These are phyloP conservation scores for Aspidapion aeneum DNA, from an alignment of 2,888 invertebrate species.

Conservation along the genomic window DNA sequence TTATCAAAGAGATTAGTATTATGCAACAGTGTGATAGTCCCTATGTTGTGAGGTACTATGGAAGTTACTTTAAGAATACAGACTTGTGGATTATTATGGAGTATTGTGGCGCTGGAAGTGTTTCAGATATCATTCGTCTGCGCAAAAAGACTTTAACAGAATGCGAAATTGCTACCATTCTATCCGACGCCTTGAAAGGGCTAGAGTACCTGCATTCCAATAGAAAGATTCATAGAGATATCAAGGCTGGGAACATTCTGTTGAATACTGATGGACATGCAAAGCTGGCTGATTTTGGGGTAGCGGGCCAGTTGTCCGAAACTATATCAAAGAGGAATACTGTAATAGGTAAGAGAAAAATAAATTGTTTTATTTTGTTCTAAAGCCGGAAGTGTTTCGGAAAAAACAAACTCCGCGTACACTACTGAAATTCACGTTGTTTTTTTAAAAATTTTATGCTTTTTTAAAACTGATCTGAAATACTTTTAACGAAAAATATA, in stretches of 20 bases:
- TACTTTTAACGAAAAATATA: no score
- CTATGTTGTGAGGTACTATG: slow-evolving; percentile 99
- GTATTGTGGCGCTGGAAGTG: slow-evolving; percentile 98
- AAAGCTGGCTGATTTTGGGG: slow-evolving; percentile 99
- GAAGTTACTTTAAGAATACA: slow-evolving; percentile 98
- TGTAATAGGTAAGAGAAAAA: slow-evolving; percentile 50
- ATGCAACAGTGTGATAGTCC: slow-evolving; percentile 99
- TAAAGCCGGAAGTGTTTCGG: no score
- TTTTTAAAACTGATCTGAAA: no score
- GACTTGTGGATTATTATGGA: slow-evolving; percentile 99
- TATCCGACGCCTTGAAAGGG: slow-evolving; percentile 35
- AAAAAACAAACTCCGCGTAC: no score
- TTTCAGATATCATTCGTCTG: slow-evolving; percentile 97
- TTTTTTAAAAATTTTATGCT: no score
- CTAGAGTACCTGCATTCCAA: slow-evolving; percentile 36
- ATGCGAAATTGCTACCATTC: slow-evolving; percentile 35
- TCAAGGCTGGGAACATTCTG: slow-evolving; percentile 92
- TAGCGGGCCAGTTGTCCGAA: slow-evolving; percentile 94
- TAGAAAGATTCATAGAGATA: slow-evolving; percentile 36
- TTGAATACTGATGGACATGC: slow-evolving; percentile 98
- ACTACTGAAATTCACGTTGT: no score
- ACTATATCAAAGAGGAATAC: slow-evolving; percentile 48
- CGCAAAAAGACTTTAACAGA: slow-evolving; percentile 67
- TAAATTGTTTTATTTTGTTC: no score
- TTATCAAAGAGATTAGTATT: slow-evolving; percentile 99